Evolutionary conservation across 2,888 invertebrate species (phyloP).

Genomic region (Trachelus iudaicus): DNA sequence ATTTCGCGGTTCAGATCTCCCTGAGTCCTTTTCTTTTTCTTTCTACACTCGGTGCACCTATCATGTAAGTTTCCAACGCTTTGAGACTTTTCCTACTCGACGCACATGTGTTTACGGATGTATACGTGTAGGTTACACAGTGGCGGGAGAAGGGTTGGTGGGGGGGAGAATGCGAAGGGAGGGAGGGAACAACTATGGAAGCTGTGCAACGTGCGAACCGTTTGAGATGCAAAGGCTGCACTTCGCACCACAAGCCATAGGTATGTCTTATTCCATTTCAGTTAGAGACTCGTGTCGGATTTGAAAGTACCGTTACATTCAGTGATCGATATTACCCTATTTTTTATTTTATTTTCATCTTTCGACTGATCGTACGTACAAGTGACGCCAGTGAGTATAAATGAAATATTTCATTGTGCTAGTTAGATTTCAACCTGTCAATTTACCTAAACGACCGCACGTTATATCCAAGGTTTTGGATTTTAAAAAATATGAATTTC

Average conservation of each 20-base stretch:
- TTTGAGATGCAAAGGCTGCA: slow-evolving; percentile 9
- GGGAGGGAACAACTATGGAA: slow-evolving; percentile 22
- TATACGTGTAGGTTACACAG: neutral
- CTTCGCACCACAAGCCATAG: neutral
- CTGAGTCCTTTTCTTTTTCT: neutral
- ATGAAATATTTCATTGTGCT: neutral
- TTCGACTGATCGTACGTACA: neutral
- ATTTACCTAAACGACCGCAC: neutral
- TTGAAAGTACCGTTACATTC: neutral
- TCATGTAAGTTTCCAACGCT: neutral
- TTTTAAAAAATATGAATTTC: neutral
- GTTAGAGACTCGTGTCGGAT: neutral
- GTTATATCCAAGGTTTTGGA: neutral
- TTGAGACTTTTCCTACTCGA: neutral
- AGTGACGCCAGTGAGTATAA: neutral
- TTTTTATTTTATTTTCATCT: neutral
- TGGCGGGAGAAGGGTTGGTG: slow-evolving; percentile 16
- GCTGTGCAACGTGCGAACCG: slow-evolving; percentile 14
- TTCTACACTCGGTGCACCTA: neutral
- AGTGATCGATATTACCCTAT: neutral
- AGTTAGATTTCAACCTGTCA: neutral
- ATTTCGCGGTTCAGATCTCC: neutral
- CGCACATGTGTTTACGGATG: neutral
- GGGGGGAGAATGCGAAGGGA: slow-evolving; percentile 19
- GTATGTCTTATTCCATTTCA: neutral